phyloP scores from a whole-genome alignment of 2,113 vertebrate genomes.

The Macquaria ambigua region DNA sequence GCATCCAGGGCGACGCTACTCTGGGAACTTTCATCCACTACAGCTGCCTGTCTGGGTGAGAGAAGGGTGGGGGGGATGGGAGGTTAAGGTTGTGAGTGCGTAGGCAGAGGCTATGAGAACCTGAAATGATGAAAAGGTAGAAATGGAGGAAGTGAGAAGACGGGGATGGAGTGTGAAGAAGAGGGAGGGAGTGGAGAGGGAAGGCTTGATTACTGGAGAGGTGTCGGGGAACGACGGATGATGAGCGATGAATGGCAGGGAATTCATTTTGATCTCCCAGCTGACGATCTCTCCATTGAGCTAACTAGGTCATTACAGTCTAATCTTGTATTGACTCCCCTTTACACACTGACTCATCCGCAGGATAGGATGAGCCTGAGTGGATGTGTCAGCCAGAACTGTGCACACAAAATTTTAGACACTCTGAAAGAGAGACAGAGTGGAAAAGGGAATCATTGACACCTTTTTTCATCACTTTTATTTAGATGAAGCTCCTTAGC shows the following conservation, averaged over 20 bases:
- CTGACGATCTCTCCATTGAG: constrained; percentile 61
- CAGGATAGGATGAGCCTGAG: constrained; percentile 65
- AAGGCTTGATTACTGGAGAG: constrained; percentile 43
- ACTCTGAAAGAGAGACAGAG: constrained; percentile 45
- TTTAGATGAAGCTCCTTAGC: constrained; percentile 31
- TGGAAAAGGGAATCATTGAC: constrained; percentile 47
- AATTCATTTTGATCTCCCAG: constrained; percentile 72
- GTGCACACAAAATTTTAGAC: constrained; percentile 49
- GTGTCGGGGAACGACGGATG: constrained; percentile 37
- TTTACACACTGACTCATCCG: constrained; percentile 76
- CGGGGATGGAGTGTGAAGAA: constrained; percentile 66
- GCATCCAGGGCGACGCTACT: constrained; percentile 74
- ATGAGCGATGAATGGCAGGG: constrained; percentile 70
- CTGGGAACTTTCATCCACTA: constrained; percentile 80
- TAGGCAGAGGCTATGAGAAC: constrained; percentile 53
- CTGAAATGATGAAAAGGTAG: constrained; percentile 52
- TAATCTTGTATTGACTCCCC: constrained; percentile 74
- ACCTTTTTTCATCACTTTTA: constrained; percentile 50
- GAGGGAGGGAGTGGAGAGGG: constrained; percentile 32
- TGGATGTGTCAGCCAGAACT: constrained; percentile 74
- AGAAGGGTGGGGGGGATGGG: neutral
- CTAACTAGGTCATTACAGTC: constrained; percentile 78
- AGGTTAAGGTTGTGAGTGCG: constrained; percentile 31
- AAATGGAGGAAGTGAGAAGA: constrained; percentile 68
- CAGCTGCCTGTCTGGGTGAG: constrained; percentile 85